Percentiles rank a stretch among this genome's conserved stretches.
Evolutionary conservation across 53 echinoderm and acorn worm species (phyloP).

Genomic region (Echinarachnius parma): DNA sequence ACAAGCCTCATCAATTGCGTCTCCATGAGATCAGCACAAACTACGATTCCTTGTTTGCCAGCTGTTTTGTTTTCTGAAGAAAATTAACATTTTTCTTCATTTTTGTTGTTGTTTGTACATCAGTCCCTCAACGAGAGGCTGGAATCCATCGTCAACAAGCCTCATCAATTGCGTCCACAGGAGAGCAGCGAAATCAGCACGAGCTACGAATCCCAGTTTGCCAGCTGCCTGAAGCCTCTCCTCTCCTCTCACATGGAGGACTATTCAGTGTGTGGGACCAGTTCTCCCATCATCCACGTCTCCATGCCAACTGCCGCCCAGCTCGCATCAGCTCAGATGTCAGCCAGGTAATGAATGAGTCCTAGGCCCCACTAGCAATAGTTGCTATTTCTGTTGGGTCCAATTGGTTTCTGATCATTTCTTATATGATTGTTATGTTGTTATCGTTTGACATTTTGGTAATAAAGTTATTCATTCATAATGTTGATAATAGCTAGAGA

Average conservation of each 20-base stretch:
- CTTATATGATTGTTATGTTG: too few species aligned
- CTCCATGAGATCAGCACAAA: too few species aligned
- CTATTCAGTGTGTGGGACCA: slow-evolving; percentile 26
- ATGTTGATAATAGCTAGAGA: too few species aligned
- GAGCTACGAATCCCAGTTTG: slow-evolving; percentile 41
- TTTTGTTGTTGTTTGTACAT: not conserved
- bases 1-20: too few species aligned
- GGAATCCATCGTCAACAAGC: slow-evolving; percentile 35
- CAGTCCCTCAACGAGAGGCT: slow-evolving; percentile 50
- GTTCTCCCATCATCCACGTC: slow-evolving; percentile 44
- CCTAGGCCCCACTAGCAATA: too few species aligned
- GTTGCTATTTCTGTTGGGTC: too few species aligned
- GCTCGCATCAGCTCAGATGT: not conserved
- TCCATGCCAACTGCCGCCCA: slow-evolving; percentile 22
- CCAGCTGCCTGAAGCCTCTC: slow-evolving; percentile 40
- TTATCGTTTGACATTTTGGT: too few species aligned
- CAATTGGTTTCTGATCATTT: too few species aligned
- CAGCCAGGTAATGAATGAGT: slow-evolving; percentile 21
- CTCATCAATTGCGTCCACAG: slow-evolving; percentile 37
- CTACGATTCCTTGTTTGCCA: too few species aligned
- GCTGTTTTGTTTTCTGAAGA: too few species aligned
- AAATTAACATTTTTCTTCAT: not conserved
- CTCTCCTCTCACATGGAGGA: slow-evolving; percentile 22
- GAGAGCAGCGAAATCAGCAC: slow-evolving; percentile 49
- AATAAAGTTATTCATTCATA: too few species aligned